Conservation (phyloP, 2,797 vertebrate species). For the Siniperca scherzeri region DNA sequence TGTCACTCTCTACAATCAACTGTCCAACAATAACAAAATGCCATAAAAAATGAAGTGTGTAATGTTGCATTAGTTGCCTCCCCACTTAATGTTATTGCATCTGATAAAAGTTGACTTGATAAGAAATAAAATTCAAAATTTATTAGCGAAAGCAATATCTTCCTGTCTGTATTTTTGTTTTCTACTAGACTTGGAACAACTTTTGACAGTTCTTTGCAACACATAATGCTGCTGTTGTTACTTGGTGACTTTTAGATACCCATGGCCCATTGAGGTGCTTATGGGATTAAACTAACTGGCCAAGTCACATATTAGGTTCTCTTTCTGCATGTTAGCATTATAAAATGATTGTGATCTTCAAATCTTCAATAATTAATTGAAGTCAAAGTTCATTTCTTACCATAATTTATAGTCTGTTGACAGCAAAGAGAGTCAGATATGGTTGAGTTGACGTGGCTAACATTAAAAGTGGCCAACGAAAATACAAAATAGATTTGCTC, state of each 20-base stretch:
- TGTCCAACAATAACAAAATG: constrained; percentile 6
- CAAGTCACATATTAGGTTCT: constrained; percentile 39
- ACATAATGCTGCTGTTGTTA: constrained; percentile 42
- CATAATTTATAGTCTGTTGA: constrained; percentile 67
- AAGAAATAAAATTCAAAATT: constrained; percentile 25
- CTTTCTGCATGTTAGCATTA: constrained; percentile 37
- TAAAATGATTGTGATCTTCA: constrained; percentile 32
- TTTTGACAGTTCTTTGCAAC: constrained; percentile 45
- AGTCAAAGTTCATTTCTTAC: constrained; percentile 59
- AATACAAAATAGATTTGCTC: constrained; percentile 70
- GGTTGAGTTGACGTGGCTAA: constrained; percentile 57
- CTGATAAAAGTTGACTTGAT: constrained; percentile 20
- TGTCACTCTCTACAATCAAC: background rate
- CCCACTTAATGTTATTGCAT: background rate
- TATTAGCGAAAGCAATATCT: constrained; percentile 21
- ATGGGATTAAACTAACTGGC: constrained; percentile 24
- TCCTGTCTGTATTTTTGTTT: constrained; percentile 33
- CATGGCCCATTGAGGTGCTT: background rate
- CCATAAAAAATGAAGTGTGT: background rate
- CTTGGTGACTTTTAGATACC: constrained; percentile 42
- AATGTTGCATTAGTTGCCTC: background rate
- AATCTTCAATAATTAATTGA: constrained; percentile 57
- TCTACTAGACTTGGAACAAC: constrained; percentile 33
- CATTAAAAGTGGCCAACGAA: constrained; percentile 67
- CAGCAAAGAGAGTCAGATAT: constrained; percentile 60